These are phyloP conservation scores for Bubalus kerabau DNA, from an alignment of 2,113 vertebrate species.

Conservation along the genomic window DNA sequence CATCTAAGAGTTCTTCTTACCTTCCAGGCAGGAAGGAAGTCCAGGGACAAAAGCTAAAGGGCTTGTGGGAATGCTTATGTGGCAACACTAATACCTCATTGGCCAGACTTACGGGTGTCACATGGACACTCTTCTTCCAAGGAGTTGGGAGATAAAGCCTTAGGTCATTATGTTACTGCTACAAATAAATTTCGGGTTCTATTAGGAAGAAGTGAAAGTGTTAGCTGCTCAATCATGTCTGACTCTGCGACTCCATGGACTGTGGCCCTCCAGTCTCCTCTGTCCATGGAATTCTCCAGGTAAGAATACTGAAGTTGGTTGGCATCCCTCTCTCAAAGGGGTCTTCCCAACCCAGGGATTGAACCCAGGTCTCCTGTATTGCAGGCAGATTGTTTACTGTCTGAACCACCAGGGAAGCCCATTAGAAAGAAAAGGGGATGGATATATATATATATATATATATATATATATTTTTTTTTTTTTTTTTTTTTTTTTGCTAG, in stretches of 20 bases:
- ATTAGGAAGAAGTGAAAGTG: not conserved
- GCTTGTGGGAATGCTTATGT: not conserved
- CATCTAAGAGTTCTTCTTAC: not conserved
- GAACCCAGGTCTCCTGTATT: not conserved
- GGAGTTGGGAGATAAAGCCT: not conserved
- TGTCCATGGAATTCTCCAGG: not conserved
- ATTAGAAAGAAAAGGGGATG: not conserved
- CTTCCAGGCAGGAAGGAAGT: not conserved
- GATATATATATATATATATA: not conserved
- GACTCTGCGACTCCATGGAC: not conserved
- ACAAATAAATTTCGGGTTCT: not conserved
- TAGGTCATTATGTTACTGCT: not conserved
- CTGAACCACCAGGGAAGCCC: not conserved
- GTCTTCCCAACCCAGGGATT: not conserved
- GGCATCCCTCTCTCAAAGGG: not conserved
- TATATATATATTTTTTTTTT: no score
- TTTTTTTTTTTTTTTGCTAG: not conserved
- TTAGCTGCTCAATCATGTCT: not conserved
- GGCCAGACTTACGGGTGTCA: not conserved
- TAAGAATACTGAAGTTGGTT: not conserved
- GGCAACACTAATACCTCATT: not conserved
- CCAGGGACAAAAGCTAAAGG: not conserved
- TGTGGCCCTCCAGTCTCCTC: not conserved
- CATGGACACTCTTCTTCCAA: not conserved
- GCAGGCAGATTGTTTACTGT: not conserved